Conservation (phyloP, 2,113 vertebrate genomes). For the Nycticryphes semicollaris region DNA sequence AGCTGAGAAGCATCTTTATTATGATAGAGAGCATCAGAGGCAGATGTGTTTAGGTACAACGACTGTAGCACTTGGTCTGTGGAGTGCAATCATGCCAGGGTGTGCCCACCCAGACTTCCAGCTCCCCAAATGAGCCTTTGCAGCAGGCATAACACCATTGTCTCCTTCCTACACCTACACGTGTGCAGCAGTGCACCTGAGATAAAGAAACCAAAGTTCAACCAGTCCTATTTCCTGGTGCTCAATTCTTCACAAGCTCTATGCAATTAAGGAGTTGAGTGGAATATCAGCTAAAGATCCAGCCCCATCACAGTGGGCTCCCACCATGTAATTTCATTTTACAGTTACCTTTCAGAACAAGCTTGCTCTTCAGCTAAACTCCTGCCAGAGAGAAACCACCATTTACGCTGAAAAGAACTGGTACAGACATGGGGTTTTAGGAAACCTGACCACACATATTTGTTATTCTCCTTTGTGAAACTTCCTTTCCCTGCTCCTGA, state of each 20-base stretch:
- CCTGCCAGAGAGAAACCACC: background rate
- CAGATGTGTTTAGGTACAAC: background rate
- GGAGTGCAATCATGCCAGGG: rapidly evolving
- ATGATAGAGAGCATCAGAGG: background rate
- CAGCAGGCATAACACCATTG: background rate
- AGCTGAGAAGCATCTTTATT: background rate
- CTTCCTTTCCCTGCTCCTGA: background rate
- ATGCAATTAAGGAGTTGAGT: background rate
- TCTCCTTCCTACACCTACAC: background rate
- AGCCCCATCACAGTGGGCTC: background rate
- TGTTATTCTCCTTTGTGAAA: background rate
- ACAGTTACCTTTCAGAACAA: background rate
- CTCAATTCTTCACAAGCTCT: background rate
- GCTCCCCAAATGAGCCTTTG: background rate
- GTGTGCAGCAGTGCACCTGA: background rate
- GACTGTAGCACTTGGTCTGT: background rate
- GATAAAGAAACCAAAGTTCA: background rate
- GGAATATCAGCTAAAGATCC: background rate
- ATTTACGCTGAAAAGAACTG: background rate
- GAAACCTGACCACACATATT: background rate
- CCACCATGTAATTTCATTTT: background rate
- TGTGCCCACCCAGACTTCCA: background rate
- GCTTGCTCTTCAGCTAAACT: background rate
- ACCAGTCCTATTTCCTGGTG: background rate
- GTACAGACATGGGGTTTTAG: background rate